phyloP scores from a whole-genome alignment of 2,797 vertebrate genomes.

The Sebastes cheni region DNA sequence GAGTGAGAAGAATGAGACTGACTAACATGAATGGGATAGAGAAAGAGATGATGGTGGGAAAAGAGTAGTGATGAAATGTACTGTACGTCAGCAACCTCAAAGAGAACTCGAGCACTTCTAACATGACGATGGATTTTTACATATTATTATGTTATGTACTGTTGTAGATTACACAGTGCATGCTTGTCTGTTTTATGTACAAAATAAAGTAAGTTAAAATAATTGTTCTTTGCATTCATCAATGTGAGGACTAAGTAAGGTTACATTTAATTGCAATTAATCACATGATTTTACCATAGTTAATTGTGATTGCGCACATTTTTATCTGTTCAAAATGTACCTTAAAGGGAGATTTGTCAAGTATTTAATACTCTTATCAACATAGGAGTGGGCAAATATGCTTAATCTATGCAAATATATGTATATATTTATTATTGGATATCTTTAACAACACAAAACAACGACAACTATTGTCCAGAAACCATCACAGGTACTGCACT shows the following conservation, averaged over 20 bases:
- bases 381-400: too few species aligned
- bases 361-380: too few species aligned
- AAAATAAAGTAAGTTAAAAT: background rate
- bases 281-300: too few species aligned
- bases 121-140: background rate
- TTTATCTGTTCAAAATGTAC: too few species aligned
- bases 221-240: background rate
- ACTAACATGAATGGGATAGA: slow-evolving; percentile 16
- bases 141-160: background rate
- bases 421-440: too few species aligned
- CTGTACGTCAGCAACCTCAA: background rate
- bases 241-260: background rate
- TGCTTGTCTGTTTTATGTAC: background rate
- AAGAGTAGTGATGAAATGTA: slow-evolving; percentile 7
- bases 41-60: background rate
- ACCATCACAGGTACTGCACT: too few species aligned
- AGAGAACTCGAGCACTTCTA: background rate
- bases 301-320: too few species aligned
- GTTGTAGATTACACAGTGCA: background rate
- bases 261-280: fast-evolving
- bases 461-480: too few species aligned
- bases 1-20: slow-evolving; percentile 53
- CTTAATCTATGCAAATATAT: too few species aligned
- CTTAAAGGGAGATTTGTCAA: too few species aligned
- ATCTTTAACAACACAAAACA: too few species aligned